Evolutionary conservation across 2,113 vertebrate genomes (phyloP).

Genomic region (Varanus komodoensis): DNA sequence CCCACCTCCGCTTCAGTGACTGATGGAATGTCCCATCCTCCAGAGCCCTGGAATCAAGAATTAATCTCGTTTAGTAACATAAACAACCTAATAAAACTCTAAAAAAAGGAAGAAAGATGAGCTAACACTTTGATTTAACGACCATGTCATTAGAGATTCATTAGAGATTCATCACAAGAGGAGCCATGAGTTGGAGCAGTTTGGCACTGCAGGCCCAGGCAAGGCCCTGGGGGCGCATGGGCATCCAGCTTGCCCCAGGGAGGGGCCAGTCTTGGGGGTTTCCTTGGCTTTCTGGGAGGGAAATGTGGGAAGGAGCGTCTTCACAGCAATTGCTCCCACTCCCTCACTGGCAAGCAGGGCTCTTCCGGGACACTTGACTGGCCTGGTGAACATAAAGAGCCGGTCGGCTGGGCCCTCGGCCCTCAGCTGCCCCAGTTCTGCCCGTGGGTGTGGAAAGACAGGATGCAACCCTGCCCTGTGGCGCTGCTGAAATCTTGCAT

Average conservation of each 20-base stretch:
- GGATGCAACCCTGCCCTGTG: neutral
- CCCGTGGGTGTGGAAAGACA: neutral
- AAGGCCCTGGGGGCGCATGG: neutral
- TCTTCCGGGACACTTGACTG: neutral
- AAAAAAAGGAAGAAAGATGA: constrained; percentile 16
- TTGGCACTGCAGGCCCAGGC: neutral
- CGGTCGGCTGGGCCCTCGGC: neutral
- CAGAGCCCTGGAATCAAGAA: neutral
- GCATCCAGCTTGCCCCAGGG: neutral
- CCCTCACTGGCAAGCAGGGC: neutral
- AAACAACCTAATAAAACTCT: constrained; percentile 41
- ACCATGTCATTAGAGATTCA: neutral
- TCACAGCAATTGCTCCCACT: neutral
- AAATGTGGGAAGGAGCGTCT: neutral
- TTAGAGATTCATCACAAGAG: rapidly evolving
- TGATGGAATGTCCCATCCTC: neutral
- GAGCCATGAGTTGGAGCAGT: neutral
- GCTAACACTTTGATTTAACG: neutral
- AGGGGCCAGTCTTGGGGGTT: too few species aligned
- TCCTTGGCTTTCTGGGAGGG: neutral
- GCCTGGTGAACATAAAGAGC: neutral
- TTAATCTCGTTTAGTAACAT: constrained; percentile 33
- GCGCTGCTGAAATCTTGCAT: neutral
- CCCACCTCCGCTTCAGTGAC: neutral
- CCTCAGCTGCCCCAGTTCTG: neutral